Conservation (phyloP, 2,113 vertebrate genomes). For the Salvelinus fontinalis region DNA sequence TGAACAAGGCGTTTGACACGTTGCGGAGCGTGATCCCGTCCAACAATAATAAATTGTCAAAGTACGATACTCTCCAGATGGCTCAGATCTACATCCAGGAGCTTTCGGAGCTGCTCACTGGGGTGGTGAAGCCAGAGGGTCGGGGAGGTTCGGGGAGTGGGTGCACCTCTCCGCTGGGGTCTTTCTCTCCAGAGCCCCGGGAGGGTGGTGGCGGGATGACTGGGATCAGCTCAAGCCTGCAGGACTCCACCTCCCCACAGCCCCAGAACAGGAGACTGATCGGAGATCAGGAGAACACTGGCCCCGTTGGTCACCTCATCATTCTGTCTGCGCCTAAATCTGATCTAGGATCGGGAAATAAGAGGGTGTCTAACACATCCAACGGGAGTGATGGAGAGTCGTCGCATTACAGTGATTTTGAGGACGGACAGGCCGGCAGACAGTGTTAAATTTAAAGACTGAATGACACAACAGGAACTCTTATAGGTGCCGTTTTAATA, state of each 20-base stretch:
- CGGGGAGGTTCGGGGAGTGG: slow-evolving; percentile 29
- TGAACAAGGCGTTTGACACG: slow-evolving; percentile 80
- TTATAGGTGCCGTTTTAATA: background rate
- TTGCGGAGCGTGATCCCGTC: slow-evolving; percentile 81
- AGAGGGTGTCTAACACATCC: slow-evolving; percentile 44
- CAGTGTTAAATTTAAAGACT: slow-evolving; percentile 31
- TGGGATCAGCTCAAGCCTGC: slow-evolving; percentile 46
- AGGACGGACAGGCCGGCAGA: slow-evolving; percentile 63
- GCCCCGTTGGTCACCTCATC: slow-evolving; percentile 63
- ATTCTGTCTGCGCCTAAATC: slow-evolving; percentile 60
- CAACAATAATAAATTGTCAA: slow-evolving; percentile 80
- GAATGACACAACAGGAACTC: background rate
- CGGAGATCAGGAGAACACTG: slow-evolving; percentile 39
- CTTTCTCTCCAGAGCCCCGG: background rate
- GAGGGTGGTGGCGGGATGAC: slow-evolving; percentile 42
- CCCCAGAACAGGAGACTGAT: slow-evolving; percentile 11
- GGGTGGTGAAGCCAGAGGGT: slow-evolving; percentile 61
- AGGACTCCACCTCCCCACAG: slow-evolving; percentile 6
- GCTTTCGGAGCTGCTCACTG: slow-evolving; percentile 74
- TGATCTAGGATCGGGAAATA: slow-evolving; percentile 47
- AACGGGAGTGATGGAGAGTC: slow-evolving; percentile 77
- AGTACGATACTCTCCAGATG: slow-evolving; percentile 82
- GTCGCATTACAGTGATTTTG: slow-evolving; percentile 72
- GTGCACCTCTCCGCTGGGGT: background rate
- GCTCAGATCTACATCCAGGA: slow-evolving; percentile 83